Conservation (phyloP, 2,797 vertebrate genomes). For the Notoglanidium macrostoma region DNA sequence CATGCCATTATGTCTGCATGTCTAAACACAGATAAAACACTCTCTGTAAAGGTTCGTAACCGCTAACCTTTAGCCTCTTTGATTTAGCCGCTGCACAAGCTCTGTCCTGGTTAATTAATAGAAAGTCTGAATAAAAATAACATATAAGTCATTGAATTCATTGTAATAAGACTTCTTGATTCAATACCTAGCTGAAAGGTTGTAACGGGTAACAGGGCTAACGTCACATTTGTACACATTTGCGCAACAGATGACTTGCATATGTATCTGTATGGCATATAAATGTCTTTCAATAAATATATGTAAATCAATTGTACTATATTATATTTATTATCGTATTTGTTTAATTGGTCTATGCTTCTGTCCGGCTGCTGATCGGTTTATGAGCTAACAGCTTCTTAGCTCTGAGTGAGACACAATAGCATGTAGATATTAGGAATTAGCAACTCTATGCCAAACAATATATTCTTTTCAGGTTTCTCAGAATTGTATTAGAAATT, state of each 20-base stretch:
- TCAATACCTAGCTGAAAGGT: background rate
- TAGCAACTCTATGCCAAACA: background rate
- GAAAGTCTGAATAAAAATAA: background rate
- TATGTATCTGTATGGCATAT: background rate
- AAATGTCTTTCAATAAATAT: background rate
- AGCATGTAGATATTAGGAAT: background rate
- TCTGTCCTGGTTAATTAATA: background rate
- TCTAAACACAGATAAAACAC: constrained; percentile 52
- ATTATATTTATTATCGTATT: background rate
- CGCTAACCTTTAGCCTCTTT: constrained; percentile 31
- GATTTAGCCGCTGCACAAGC: background rate
- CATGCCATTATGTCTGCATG: constrained; percentile 36
- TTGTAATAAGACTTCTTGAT: background rate
- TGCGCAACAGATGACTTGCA: background rate
- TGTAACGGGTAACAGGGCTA: background rate
- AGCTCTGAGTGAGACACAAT: background rate
- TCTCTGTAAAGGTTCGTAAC: constrained; percentile 20
- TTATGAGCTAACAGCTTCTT: background rate
- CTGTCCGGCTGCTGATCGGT: background rate
- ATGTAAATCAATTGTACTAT: too few relatives aligned
- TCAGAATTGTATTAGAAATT: background rate
- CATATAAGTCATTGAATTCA: background rate
- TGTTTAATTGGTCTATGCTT: background rate
- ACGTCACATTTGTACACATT: background rate
- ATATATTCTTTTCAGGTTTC: background rate